Conservation (phyloP, 2,888 invertebrate species). For the Apotomis turbidana region DNA sequence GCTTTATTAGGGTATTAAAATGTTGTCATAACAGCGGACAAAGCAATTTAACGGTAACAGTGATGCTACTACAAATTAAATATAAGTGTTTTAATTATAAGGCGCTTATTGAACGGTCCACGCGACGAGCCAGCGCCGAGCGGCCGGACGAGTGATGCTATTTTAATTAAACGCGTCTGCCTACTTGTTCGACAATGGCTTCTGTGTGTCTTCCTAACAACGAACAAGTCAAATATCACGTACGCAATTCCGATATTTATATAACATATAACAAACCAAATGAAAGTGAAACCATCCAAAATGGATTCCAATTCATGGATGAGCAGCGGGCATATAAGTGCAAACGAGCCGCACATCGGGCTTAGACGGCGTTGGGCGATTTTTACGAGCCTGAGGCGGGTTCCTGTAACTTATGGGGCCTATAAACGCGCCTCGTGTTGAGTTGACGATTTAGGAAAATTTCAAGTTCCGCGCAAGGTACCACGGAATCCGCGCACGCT, state of each 20-base stretch:
- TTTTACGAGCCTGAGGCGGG: slow-evolving; percentile 72
- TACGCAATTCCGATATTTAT: slow-evolving; percentile 29
- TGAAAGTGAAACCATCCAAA: slow-evolving; percentile 25
- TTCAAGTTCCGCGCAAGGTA: slow-evolving; percentile 51
- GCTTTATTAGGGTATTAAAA: slow-evolving; percentile 45
- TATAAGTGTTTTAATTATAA: slow-evolving; percentile 75
- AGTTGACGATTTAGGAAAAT: slow-evolving; percentile 77
- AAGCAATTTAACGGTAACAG: slow-evolving; percentile 59
- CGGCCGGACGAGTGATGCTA: slow-evolving; percentile 52
- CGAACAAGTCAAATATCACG: slow-evolving; percentile 38
- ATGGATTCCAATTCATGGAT: slow-evolving; percentile 29
- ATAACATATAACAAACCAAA: slow-evolving; percentile 20
- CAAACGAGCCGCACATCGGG: slow-evolving; percentile 53
- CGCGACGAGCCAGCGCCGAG: slow-evolving; percentile 51
- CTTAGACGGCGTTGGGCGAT: slow-evolving; percentile 63
- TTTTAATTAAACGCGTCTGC: slow-evolving; percentile 74
- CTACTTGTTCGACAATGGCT: slow-evolving; percentile 50
- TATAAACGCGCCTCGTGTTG: slow-evolving; percentile 72
- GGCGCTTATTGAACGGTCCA: slow-evolving; percentile 62
- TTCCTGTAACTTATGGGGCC: slow-evolving; percentile 74
- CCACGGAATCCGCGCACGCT: slow-evolving; percentile 51
- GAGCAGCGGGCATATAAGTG: slow-evolving; percentile 46
- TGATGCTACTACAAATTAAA: slow-evolving; percentile 68
- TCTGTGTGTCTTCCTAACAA: slow-evolving; percentile 39
- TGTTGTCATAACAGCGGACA: slow-evolving; percentile 51